phyloP scores from a whole-genome alignment of 64 coral and sea anemone species.

The Anthopleura sola region DNA sequence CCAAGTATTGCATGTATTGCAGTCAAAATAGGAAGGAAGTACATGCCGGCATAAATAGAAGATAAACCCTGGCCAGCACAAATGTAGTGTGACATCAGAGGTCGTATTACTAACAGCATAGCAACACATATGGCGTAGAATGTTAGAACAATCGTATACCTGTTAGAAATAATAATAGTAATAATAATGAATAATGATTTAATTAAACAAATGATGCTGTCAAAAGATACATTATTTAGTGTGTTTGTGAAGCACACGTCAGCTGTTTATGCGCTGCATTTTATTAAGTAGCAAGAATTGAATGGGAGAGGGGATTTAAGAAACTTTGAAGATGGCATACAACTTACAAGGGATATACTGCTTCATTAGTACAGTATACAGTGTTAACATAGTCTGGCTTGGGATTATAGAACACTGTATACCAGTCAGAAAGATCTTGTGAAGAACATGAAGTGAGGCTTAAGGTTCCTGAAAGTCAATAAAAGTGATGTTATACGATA shows the following conservation, averaged over 20 bases:
- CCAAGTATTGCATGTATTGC: constrained; percentile 70
- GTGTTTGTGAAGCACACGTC: too few relatives aligned
- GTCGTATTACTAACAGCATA: constrained; percentile 60
- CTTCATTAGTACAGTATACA: constrained; percentile 90
- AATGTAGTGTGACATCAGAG: constrained; percentile 65
- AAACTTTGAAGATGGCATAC: background rate
- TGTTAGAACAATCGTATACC: constrained; percentile 87
- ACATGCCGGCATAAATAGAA: constrained; percentile 88
- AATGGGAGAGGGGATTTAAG: too few relatives aligned
- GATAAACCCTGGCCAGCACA: constrained; percentile 58
- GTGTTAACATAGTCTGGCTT: constrained; percentile 91
- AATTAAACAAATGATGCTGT: too few relatives aligned
- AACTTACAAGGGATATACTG: constrained; percentile 97
- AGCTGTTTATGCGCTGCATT: too few relatives aligned
- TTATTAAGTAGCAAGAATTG: too few relatives aligned
- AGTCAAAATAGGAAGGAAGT: constrained; percentile 77
- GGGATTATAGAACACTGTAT: constrained; percentile 96
- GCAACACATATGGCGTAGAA: constrained; percentile 78
- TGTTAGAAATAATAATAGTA: constrained; percentile 25
- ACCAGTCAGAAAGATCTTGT: constrained; percentile 85
- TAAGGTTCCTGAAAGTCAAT: constrained; percentile 39
- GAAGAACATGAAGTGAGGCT: constrained; percentile 61
- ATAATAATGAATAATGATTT: too few relatives aligned
- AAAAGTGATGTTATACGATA: background rate
- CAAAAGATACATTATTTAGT: background rate